Evolutionary conservation across 2,888 invertebrate species (phyloP).

Genomic region (Acleris cristana): DNA sequence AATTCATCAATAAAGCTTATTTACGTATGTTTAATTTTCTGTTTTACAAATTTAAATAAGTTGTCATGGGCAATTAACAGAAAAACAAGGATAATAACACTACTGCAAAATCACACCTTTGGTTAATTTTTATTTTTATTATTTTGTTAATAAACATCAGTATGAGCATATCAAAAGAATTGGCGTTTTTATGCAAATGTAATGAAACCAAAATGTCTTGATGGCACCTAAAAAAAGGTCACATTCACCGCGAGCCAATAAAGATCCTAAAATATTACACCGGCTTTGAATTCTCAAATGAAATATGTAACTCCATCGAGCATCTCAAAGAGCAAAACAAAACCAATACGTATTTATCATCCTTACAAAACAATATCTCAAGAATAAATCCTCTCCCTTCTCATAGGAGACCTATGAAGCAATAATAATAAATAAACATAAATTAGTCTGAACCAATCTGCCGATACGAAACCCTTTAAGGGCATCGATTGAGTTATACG

Average conservation of each 20-base stretch:
- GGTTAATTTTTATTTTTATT: too few species aligned
- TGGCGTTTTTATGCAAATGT: too few species aligned
- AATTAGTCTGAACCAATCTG: conserved; percentile 52
- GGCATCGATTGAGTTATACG: conserved; percentile 69
- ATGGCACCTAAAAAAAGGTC: neutral
- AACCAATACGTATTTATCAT: conserved; percentile 10
- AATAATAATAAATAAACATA: conserved; percentile 59
- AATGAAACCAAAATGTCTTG: neutral
- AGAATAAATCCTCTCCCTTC: conserved; percentile 37
- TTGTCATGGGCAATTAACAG: too few species aligned
- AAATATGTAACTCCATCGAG: neutral
- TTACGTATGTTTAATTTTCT: too few species aligned
- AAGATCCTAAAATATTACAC: conserved; percentile 1
- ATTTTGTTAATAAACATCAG: too few species aligned
- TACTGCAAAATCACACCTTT: too few species aligned
- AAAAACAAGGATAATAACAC: too few species aligned
- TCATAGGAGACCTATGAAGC: conserved; percentile 38
- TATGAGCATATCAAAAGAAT: too few species aligned
- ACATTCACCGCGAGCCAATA: neutral
- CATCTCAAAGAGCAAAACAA: neutral
- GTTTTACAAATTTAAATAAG: too few species aligned
- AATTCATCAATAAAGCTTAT: too few species aligned
- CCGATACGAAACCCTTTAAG: conserved; percentile 54
- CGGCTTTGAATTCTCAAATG: neutral
- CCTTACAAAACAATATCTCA: conserved; percentile 31